phyloP scores from a whole-genome alignment of 1,140 invertebrate species.

The Atopsyche davidsoni region DNA sequence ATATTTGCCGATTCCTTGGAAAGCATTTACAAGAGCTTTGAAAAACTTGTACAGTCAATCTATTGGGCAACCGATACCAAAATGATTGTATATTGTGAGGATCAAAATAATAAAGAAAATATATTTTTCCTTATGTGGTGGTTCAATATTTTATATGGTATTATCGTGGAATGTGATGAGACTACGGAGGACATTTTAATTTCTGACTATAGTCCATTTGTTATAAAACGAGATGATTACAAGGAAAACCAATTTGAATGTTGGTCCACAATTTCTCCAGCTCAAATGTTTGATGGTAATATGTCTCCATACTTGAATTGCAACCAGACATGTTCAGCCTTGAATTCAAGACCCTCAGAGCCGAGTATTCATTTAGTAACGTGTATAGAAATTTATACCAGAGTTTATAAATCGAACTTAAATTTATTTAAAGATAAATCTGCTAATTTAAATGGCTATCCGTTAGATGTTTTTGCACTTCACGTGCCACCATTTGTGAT shows the following conservation, averaged over 20 bases:
- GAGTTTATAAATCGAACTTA: background rate
- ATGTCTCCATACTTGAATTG: slow-evolving; percentile 12
- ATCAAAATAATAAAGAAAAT: background rate
- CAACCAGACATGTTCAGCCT: background rate
- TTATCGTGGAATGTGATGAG: slow-evolving; percentile 8
- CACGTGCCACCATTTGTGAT: no score
- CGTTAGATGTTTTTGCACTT: no score
- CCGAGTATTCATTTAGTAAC: slow-evolving; percentile 1
- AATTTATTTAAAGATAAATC: slow-evolving; percentile 2
- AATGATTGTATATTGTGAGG: slow-evolving; percentile 1
- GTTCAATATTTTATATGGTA: slow-evolving; percentile 9
- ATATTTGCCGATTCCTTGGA: slow-evolving; percentile 4
- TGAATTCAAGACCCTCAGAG: background rate
- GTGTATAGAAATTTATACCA: slow-evolving; percentile 6
- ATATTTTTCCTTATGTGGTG: slow-evolving; percentile 16
- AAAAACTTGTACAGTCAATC: background rate
- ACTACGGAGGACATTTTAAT: background rate
- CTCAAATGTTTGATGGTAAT: slow-evolving; percentile 14
- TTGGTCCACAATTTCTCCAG: slow-evolving; percentile 7
- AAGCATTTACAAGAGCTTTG: slow-evolving; percentile 1
- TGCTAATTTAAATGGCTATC: no score
- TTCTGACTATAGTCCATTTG: slow-evolving; percentile 12
- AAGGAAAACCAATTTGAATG: slow-evolving; percentile 17
- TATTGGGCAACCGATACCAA: slow-evolving; percentile 10
- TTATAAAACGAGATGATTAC: background rate